Evolutionary conservation across 2,797 vertebrate genomes (phyloP).

Genomic region (Diplodus puntazzo): DNA sequence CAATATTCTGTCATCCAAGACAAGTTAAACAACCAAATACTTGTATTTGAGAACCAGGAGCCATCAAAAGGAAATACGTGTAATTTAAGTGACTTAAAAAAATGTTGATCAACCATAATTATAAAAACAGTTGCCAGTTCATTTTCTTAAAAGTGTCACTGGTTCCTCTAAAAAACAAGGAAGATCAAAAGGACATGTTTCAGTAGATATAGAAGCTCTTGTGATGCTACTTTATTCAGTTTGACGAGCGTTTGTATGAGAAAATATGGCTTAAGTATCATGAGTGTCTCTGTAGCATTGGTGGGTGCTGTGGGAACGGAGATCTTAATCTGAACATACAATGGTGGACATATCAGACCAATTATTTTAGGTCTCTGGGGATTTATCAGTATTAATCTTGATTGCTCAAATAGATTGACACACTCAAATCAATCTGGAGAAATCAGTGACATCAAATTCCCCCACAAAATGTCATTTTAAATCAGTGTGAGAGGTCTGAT

Average conservation of each 20-base stretch:
- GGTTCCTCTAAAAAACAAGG: too few relatives aligned
- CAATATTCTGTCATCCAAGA: neutral
- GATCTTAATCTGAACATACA: neutral
- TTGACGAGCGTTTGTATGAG: neutral
- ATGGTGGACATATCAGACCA: neutral
- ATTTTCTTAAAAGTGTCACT: too few relatives aligned
- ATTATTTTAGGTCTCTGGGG: neutral
- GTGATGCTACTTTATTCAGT: neutral
- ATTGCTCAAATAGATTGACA: neutral
- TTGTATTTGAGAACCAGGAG: neutral
- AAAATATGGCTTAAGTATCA: neutral
- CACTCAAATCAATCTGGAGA: neutral
- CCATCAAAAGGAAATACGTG: neutral
- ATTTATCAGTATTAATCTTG: neutral
- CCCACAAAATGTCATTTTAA: neutral
- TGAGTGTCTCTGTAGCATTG: neutral
- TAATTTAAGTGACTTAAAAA: neutral
- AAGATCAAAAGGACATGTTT: neutral
- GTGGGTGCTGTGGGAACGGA: neutral
- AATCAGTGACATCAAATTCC: neutral
- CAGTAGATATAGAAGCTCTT: neutral
- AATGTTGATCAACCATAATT: neutral
- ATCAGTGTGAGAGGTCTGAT: neutral
- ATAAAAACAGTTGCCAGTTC: neutral
- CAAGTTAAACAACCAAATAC: neutral